Evolutionary conservation across 2,797 vertebrate species (phyloP).

Genomic region (Enteromius fasciolatus): DNA sequence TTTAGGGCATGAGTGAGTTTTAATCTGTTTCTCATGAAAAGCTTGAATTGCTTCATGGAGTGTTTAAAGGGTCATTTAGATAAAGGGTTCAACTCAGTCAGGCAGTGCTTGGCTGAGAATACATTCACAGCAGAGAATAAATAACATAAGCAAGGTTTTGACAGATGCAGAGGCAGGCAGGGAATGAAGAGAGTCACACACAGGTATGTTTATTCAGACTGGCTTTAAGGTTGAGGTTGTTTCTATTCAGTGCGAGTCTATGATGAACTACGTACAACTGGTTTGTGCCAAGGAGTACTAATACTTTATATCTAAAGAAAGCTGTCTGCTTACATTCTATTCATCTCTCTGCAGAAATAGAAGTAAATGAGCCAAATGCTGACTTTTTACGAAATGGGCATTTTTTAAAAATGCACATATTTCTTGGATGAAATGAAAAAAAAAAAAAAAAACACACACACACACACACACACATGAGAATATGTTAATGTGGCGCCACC

Average conservation of each 20-base stretch:
- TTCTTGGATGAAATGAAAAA: not conserved
- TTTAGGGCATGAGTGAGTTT: conserved; percentile 56
- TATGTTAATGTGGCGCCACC: not conserved
- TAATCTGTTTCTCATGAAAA: conserved; percentile 55
- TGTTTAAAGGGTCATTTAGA: conserved; percentile 55
- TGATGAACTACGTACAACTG: not conserved
- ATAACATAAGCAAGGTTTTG: conserved; percentile 22
- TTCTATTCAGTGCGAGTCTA: not conserved
- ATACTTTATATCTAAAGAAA: not conserved
- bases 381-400: not conserved
- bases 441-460: not conserved
- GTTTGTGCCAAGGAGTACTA: not conserved
- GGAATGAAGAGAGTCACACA: not conserved
- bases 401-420: not conserved
- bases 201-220: not conserved
- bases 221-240: not conserved
- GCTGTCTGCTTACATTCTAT: not conserved
- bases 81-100: conserved; percentile 50
- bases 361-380: not conserved
- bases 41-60: conserved; percentile 43
- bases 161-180: not conserved
- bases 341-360: not conserved
- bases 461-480: too few relatives aligned
- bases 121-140: conserved; percentile 20
- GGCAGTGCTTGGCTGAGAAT: conserved; percentile 13